These are phyloP conservation scores for Cygnus olor DNA, from an alignment of 2,797 vertebrate genomes.

Conservation along the genomic window DNA sequence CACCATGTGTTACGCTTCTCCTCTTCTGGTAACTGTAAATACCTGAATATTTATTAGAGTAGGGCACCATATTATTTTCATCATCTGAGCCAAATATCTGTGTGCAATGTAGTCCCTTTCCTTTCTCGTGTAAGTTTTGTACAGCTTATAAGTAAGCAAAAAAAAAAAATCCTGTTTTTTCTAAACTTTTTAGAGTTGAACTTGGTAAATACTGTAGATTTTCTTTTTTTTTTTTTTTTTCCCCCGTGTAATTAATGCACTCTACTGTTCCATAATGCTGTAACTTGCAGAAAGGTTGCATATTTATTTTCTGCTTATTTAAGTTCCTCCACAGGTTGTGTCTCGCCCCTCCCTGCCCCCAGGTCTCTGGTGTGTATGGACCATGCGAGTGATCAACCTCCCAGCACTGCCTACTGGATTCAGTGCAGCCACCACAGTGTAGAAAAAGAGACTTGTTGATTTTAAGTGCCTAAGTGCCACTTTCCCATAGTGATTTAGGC, in stretches of 20 bases:
- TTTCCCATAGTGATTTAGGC: constrained; percentile 26
- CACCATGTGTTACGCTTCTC: neutral
- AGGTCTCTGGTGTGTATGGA: neutral
- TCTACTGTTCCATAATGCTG: constrained; percentile 83
- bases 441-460: neutral
- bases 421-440: neutral
- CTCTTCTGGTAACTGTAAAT: constrained; percentile 74
- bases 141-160: constrained; percentile 70
- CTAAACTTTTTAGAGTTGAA: constrained; percentile 63
- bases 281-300: constrained; percentile 81
- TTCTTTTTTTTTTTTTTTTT: neutral
- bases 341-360: neutral
- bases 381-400: constrained; percentile 15
- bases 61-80: constrained; percentile 67
- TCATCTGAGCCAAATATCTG: constrained; percentile 83
- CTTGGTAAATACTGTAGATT: constrained; percentile 80
- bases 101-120: constrained; percentile 79
- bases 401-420: constrained; percentile 5
- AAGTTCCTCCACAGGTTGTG: constrained; percentile 76
- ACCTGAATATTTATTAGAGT: constrained; percentile 82
- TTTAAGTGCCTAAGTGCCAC: constrained; percentile 40
- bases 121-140: constrained; percentile 78
- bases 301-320: constrained; percentile 88
- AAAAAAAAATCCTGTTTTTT: constrained; percentile 45
- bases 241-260: constrained; percentile 78